Evolutionary conservation across 1,140 invertebrate species (phyloP), one percentile per base, ranked within the genome.

Genomic region (Diorhabda carinulata): DNA sequence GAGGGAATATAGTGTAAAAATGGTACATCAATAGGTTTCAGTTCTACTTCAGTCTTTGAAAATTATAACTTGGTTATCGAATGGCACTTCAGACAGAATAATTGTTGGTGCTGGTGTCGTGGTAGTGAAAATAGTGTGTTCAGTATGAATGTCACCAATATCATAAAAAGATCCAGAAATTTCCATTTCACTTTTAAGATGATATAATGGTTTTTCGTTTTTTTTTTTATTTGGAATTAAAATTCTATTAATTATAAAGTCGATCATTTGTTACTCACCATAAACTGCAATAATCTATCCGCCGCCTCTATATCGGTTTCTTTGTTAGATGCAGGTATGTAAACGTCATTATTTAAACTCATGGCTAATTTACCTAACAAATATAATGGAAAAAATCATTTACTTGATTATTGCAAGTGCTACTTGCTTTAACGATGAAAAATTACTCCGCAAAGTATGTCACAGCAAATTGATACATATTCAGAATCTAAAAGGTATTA

Each of bases 31-130:
- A 70, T 78, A 76, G 64, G 72, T 73, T 74, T 67, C 63, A 74
- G 77, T 79, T 43, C 73, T 69, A 52, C 74, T 65, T 67, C 79
- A 79, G 6, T 76, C 75, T 40, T 77, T n/a, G 6, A 56, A 56
- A 25, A 25, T 25, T 25, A 25, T 25, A 25, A 25, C 25, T 25
- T 25, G 25, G 25, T 25, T 25, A 25, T 25, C 25, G 0, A 25
- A 25, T 25, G 0, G 25, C 25, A 25, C 25, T 0, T 25, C 25
- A 25, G 25, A 25, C 25, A 25, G 25, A 25, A 25, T 25, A 25
- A 25, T 0, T 25, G 25, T 25, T 25, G 1, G 25, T 25, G 0
- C 25, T 25, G 25, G 25, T 25, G 25, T 25, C 25, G 25, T 25
- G 25, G 25, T 1, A 25, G 25, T 25, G 25, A 25, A 25, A 25